phyloP scores from a whole-genome alignment of 2,113 vertebrate species.

The Ptilorrhoa leucosticta region DNA sequence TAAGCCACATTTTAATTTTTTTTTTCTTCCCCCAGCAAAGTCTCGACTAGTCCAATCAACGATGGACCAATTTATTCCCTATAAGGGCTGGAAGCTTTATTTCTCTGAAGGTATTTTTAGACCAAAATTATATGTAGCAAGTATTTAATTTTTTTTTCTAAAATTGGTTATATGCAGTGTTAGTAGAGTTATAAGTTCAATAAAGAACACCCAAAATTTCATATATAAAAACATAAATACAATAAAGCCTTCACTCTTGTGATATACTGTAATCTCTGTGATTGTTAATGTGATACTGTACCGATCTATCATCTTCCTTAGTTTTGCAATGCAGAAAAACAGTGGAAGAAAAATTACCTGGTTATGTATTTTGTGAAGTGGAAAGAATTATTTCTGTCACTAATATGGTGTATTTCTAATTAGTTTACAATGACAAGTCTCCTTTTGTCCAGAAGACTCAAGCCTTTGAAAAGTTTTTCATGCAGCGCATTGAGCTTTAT shows the following conservation, averaged over 20 bases:
- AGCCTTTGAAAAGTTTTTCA: conserved; percentile 92
- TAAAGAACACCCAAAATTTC: neutral
- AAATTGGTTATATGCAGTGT: neutral
- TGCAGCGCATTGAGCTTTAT: conserved; percentile 85
- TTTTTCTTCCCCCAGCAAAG: neutral
- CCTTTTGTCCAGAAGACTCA: conserved; percentile 87
- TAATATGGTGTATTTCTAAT: conserved; percentile 11
- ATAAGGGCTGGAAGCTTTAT: conserved; percentile 94
- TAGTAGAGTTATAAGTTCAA: neutral
- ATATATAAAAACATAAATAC: neutral
- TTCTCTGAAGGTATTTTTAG: conserved; percentile 87
- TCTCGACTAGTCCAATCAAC: conserved; percentile 74
- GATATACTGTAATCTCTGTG: neutral
- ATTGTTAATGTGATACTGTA: neutral
- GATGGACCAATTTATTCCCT: conserved; percentile 79
- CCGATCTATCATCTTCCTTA: neutral
- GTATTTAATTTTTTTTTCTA: neutral
- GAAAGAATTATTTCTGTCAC: neutral
- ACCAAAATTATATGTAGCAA: neutral
- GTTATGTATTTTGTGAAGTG: neutral
- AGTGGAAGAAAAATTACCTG: neutral
- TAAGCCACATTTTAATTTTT: neutral
- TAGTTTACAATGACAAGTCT: conserved; percentile 84
- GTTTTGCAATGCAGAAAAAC: neutral
- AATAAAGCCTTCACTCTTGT: neutral